A percentile compares a stretch with the other conserved stretches of the same genome.
Conservation (phyloP, 2,888 invertebrate genomes). For the Rotaria sp. region DNA sequence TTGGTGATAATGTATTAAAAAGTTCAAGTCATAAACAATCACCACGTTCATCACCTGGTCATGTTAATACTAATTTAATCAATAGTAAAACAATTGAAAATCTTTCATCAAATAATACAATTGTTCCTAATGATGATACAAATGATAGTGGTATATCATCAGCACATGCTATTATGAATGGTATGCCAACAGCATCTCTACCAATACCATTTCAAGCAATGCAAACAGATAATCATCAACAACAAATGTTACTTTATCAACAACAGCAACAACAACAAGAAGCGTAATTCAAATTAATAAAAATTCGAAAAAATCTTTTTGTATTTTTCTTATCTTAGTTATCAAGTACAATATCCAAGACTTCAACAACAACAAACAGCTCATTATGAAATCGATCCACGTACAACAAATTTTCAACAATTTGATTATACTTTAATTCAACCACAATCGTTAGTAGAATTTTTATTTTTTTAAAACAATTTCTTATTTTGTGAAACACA, state of each 20-base stretch:
- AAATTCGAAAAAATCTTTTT: neutral
- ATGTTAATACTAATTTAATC: neutral
- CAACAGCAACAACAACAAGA: conserved; percentile 1
- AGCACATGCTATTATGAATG: neutral
- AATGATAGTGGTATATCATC: neutral
- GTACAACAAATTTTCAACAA: neutral
- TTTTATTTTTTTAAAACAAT: neutral
- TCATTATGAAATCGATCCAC: conserved; percentile 26
- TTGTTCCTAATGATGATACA: neutral
- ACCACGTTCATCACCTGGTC: conserved; percentile 21
- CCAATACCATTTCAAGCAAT: conserved; percentile 8
- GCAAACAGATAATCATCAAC: neutral
- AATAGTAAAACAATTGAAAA: neutral
- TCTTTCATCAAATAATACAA: neutral
- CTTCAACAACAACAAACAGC: neutral
- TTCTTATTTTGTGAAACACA: neutral
- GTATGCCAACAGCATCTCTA: neutral
- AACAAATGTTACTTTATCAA: neutral
- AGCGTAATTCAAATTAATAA: neutral
- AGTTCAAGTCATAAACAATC: conserved; percentile 7
- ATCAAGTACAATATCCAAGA: neutral
- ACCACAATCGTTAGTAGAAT: neutral
- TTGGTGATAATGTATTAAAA: conserved; percentile 2
- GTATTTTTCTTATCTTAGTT: neutral
- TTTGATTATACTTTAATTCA: conserved; percentile 29